A percentile compares a stretch with the other conserved stretches of the same genome.
These are phyloP conservation scores for Rhea americana DNA, from an alignment of 2,113 vertebrate genomes.

Conservation along the genomic window DNA sequence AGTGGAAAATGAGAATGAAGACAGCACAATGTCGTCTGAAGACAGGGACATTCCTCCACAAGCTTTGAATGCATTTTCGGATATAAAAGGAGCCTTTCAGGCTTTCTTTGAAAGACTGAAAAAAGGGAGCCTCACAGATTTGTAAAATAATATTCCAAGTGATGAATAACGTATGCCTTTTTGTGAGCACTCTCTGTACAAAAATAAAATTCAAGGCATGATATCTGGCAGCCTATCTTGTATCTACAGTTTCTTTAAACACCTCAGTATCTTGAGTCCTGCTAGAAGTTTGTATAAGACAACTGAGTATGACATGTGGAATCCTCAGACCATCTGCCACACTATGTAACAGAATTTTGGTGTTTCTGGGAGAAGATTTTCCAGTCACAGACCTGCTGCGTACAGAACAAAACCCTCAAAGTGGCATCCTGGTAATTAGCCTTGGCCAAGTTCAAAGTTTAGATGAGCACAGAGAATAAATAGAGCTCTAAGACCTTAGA, in stretches of 20 bases:
- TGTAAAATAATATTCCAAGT: not conserved
- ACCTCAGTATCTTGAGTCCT: not conserved
- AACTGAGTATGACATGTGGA: not conserved
- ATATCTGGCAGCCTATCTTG: not conserved
- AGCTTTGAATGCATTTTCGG: slow-evolving; percentile 10
- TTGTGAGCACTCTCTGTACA: not conserved
- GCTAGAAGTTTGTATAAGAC: not conserved
- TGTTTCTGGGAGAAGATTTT: not conserved
- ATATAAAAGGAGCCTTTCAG: slow-evolving; percentile 29
- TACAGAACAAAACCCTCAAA: not conserved
- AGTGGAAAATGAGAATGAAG: slow-evolving; percentile 57
- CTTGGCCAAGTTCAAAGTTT: not conserved
- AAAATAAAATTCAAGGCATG: not conserved
- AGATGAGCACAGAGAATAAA: not conserved
- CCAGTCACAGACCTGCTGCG: not conserved
- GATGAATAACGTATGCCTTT: not conserved
- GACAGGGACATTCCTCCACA: slow-evolving; percentile 56
- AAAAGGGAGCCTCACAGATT: not conserved
- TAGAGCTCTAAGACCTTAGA: not conserved
- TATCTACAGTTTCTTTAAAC: not conserved
- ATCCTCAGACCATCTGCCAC: not conserved
- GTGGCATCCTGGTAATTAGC: not conserved
- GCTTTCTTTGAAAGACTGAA: not conserved
- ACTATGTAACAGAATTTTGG: not conserved
- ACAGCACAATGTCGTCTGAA: slow-evolving; percentile 60